Evolutionary conservation across 30 jellyfish, hydroid and myxozoan species (phyloP).

Genomic region (Aurelia coerulea): DNA sequence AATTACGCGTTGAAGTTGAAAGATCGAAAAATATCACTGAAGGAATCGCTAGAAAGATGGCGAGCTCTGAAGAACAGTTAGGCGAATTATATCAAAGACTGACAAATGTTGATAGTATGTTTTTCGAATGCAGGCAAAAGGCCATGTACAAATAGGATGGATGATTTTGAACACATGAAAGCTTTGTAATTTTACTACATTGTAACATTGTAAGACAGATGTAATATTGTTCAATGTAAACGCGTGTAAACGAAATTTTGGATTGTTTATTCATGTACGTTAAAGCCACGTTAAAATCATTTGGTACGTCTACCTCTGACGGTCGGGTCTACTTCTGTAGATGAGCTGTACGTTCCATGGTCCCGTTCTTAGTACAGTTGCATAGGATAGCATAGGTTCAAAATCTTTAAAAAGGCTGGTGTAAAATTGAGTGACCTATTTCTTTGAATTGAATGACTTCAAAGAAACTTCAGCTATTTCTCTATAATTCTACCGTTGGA

Average conservation of each 20-base stretch:
- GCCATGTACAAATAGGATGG: slow-evolving; percentile 67
- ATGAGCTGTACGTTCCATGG: too few species aligned
- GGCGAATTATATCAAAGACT: slow-evolving; percentile 54
- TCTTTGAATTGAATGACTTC: too few species aligned
- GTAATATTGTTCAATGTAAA: not conserved
- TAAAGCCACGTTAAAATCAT: too few species aligned
- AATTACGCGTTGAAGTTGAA: slow-evolving; percentile 60
- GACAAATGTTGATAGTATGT: slow-evolving; percentile 72
- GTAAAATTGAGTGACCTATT: too few species aligned
- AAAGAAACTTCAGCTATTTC: too few species aligned
- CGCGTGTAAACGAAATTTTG: not conserved
- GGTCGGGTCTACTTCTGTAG: too few species aligned
- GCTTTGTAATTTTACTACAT: not conserved
- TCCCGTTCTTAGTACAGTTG: too few species aligned
- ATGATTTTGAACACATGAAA: not conserved
- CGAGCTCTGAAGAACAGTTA: slow-evolving; percentile 73
- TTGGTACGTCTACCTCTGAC: too few species aligned
- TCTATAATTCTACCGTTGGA: too few species aligned
- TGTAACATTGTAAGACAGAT: not conserved
- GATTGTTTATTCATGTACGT: too few species aligned
- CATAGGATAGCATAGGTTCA: too few species aligned
- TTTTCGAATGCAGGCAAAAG: slow-evolving; percentile 78
- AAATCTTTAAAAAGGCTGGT: too few species aligned
- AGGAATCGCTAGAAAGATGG: slow-evolving; percentile 61
- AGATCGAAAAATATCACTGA: slow-evolving; percentile 36